A percentile compares a stretch with the other conserved stretches of the same genome.
Conservation (phyloP, 2,113 vertebrate genomes). For the Electrona antarctica region DNA sequence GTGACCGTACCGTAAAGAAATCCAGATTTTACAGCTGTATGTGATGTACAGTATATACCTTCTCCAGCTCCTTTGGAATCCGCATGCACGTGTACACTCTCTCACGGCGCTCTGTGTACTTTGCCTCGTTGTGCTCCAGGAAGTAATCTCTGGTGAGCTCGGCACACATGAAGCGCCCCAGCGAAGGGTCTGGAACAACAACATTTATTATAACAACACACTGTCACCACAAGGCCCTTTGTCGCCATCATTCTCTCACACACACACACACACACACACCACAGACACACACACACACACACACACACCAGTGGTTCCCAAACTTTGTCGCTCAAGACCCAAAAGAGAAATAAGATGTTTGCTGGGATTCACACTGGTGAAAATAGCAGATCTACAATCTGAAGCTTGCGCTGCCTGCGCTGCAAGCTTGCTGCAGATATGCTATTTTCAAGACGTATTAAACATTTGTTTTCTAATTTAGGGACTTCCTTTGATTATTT, state of each 20-base stretch:
- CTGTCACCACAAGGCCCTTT: slow-evolving; percentile 39
- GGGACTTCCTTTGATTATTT: too few species aligned
- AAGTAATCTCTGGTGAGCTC: slow-evolving; percentile 98
- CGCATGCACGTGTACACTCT: slow-evolving; percentile 96
- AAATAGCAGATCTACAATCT: too few species aligned
- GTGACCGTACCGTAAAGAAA: too few species aligned
- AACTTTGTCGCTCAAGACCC: too few species aligned
- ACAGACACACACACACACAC: background rate
- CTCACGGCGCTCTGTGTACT: slow-evolving; percentile 94
- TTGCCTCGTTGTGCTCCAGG: slow-evolving; percentile 97
- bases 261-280: slow-evolving; percentile 13
- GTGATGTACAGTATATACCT: slow-evolving; percentile 76
- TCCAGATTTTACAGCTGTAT: background rate
- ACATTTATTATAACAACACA: slow-evolving; percentile 55
- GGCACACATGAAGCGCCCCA: slow-evolving; percentile 90
- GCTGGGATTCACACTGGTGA: too few species aligned
- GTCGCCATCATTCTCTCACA: slow-evolving; percentile 31
- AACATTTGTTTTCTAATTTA: too few species aligned
- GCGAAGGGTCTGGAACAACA: slow-evolving; percentile 85
- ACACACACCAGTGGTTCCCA: background rate
- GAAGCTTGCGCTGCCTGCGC: too few species aligned
- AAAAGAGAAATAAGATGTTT: too few species aligned
- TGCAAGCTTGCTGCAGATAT: too few species aligned
- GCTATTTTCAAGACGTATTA: too few species aligned
- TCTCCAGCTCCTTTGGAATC: slow-evolving; percentile 96